phyloP scores from a whole-genome alignment of 2,113 vertebrate species.

The Crotalus helleri region DNA sequence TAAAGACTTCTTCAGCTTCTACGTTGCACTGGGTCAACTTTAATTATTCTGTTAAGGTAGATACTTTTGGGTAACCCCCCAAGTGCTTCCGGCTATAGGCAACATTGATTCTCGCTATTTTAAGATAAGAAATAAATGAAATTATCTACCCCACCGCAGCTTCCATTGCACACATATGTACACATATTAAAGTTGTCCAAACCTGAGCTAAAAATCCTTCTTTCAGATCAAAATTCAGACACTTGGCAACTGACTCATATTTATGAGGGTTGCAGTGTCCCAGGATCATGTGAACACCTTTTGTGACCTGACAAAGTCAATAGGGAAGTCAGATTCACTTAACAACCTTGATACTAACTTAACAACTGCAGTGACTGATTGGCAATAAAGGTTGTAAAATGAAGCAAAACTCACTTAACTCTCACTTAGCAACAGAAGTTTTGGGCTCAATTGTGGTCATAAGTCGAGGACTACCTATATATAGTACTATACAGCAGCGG shows the following conservation, averaged over 20 bases:
- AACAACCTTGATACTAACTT: not conserved
- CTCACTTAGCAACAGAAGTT: not conserved
- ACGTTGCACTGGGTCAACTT: not conserved
- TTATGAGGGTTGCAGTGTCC: not conserved
- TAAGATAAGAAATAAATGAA: not conserved
- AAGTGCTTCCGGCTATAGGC: not conserved
- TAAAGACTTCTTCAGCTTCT: not conserved
- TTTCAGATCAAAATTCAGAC: not conserved
- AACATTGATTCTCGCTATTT: not conserved
- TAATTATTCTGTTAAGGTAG: not conserved
- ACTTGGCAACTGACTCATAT: not conserved
- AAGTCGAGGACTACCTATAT: not conserved
- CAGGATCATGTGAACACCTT: not conserved
- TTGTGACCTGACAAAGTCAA: not conserved
- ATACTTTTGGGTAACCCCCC: not conserved
- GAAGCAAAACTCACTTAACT: not conserved
- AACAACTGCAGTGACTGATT: not conserved
- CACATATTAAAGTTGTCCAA: not conserved
- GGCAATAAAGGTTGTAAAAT: not conserved
- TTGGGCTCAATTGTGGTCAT: too few species aligned
- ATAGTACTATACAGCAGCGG: not conserved
- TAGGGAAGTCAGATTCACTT: too few species aligned
- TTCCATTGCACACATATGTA: not conserved
- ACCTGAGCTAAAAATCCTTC: not conserved
- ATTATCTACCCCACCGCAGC: not conserved